Percentiles rank a stretch among this genome's conserved stretches.
phyloP scores from a whole-genome alignment of 2,113 vertebrate species.

The Protobothrops mucrosquamatus region DNA sequence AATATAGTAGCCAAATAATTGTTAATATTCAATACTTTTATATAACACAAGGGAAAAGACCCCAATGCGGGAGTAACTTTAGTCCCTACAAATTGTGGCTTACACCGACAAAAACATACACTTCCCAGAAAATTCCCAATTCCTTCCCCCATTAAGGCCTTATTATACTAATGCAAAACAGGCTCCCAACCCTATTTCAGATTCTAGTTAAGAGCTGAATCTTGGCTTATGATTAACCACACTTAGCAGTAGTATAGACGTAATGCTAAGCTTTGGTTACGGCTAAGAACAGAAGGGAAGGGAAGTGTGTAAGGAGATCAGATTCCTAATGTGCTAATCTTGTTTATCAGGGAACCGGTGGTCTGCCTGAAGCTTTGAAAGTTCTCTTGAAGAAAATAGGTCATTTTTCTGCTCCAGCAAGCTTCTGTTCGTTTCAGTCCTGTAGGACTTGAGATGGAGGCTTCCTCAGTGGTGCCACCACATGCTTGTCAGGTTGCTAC shows the following conservation, averaged over 20 bases:
- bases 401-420: conserved; percentile 32
- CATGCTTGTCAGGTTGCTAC: neutral
- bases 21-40: conserved; percentile 40
- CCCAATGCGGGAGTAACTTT: neutral
- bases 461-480: neutral
- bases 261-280: neutral
- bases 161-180: neutral
- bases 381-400: neutral
- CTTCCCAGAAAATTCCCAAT: neutral
- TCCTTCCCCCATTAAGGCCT: neutral
- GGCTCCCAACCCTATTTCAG: neutral
- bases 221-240: neutral
- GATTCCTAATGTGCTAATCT: neutral
- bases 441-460: neutral
- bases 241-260: neutral
- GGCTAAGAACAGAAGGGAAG: neutral
- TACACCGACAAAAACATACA: neutral
- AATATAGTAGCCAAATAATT: conserved; percentile 49
- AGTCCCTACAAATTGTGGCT: neutral
- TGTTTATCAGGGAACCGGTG: neutral
- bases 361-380: neutral
- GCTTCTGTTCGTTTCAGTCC: neutral
- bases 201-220: neutral
- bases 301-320: neutral
- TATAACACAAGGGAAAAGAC: conserved; percentile 25